Base-by-base conservation (phyloP, 2,113 vertebrate genomes). In the Corapipo altera region DNA sequence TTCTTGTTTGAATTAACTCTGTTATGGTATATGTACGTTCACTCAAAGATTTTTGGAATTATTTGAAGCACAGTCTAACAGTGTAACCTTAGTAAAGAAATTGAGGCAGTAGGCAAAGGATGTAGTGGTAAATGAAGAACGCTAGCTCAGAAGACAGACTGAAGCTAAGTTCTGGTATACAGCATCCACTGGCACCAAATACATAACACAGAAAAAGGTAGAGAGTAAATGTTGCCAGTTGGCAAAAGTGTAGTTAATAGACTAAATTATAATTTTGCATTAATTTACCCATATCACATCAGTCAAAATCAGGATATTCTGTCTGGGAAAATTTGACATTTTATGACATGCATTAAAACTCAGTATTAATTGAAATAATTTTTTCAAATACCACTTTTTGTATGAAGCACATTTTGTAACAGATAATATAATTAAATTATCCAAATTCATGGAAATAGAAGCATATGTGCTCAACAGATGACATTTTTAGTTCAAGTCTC, bases 381-480 rank as follows among this genome's bases (percentile, higher is more conserved):
- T 94, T 1, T 89, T 96, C 61, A 83, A 93, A 93, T 74, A 79
- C 39, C 12, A 8, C 5, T 88, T 84, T 88, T 90, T 69, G 8
- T 59, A 71, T n/a, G 58, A 81, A 89, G 85, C 46, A 87, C 46
- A 62, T 66, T 89, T 89, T 89, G 41, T 88, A 94, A 73, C 43
- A 80, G 75, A 91, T 78, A 91, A 92, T 62, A 49, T 72, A 79
- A 85, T 71, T 77, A 73, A 82, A 72, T 88, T 44, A 46, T 41
- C 35, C 57, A 81, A 55, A 80, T 91, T 86, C 49, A 85, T 79
- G 44, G 58, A 88, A 94, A 58, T 55, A 89, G 77, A 88, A 94
- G 41, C 64, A 87, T 96, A 93, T 91, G 59, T 81, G 64, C 69
- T 93, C 24, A 91, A 95, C 59, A 94, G 86, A 85, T 89, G 61